These are phyloP conservation scores for Orthonychiurus folsomi DNA, from an alignment of 2,888 invertebrate genomes.

Conservation along the genomic window DNA sequence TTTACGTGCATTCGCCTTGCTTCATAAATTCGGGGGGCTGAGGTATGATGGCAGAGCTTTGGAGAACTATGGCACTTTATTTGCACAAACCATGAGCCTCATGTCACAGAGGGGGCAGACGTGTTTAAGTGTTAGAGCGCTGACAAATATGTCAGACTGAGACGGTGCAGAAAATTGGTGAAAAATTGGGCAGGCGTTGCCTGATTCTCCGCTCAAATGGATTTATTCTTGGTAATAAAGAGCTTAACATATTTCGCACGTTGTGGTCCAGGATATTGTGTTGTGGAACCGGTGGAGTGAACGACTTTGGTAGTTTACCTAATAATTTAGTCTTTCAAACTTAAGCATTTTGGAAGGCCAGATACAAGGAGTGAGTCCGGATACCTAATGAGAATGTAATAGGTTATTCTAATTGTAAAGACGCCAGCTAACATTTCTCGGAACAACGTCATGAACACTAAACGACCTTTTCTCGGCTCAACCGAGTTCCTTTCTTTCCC, in stretches of 20 bases:
- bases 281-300: neutral
- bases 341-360: neutral
- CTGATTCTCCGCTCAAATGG: no score
- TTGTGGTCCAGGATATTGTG: neutral
- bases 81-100: neutral
- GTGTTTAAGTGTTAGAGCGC: neutral
- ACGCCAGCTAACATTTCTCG: neutral
- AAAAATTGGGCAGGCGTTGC: neutral
- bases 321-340: neutral
- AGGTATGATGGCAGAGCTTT: no score
- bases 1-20: no score
- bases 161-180: neutral
- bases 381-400: conserved; percentile 36
- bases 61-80: no score
- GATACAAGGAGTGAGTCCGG: neutral
- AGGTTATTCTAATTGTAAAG: conserved; percentile 35
- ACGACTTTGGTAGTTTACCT: neutral
- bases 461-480: conserved; percentile 1
- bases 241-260: no score
- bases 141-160: neutral
- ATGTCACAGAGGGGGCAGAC: no score
- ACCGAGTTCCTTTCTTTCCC: no score
- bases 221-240: no score
- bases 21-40: no score
- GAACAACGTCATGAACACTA: neutral